phyloP scores from a whole-genome alignment of 2,888 invertebrate genomes.

The Ophion obscuratus region DNA sequence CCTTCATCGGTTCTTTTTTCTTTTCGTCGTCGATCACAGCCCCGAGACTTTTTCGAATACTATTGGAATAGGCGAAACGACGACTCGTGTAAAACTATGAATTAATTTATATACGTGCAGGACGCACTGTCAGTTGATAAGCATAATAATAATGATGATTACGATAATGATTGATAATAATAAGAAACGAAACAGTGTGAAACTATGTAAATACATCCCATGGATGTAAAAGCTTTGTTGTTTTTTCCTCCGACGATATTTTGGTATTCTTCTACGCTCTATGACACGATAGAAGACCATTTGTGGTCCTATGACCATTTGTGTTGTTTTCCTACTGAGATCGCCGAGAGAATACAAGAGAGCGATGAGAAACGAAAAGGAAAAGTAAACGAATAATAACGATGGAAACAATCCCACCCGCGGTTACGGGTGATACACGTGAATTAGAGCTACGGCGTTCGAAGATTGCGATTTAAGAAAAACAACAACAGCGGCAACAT shows the following conservation, averaged over 20 bases:
- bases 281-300: slow-evolving; percentile 80
- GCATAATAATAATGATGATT: slow-evolving; percentile 2
- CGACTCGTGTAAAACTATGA: slow-evolving; percentile 71
- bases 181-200: slow-evolving; percentile 75
- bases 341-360: slow-evolving; percentile 42
- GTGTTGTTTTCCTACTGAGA: slow-evolving; percentile 76
- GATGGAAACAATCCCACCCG: slow-evolving; percentile 20
- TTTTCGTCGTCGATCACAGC: slow-evolving; percentile 37
- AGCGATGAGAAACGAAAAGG: slow-evolving; percentile 44
- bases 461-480: slow-evolving; percentile 44
- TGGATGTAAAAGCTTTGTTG: slow-evolving; percentile 79
- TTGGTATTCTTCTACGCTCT: slow-evolving; percentile 80
- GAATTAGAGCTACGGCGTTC: slow-evolving; percentile 30
- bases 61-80: slow-evolving; percentile 64
- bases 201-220: slow-evolving; percentile 78
- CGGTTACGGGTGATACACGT: slow-evolving; percentile 39
- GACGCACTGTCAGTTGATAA: slow-evolving; percentile 71
- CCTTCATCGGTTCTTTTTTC: slow-evolving; percentile 20
- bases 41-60: slow-evolving; percentile 60
- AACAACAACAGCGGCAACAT: slow-evolving; percentile 66
- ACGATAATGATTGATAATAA: slow-evolving; percentile 43
- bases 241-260: slow-evolving; percentile 76
- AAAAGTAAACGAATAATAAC: slow-evolving; percentile 38
- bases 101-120: slow-evolving; percentile 77
- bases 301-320: slow-evolving; percentile 77